Evolutionary conservation across 2,888 invertebrate species (phyloP), one percentile per base, ranked within the genome.

Genomic region (Heteropelma amictum): DNA sequence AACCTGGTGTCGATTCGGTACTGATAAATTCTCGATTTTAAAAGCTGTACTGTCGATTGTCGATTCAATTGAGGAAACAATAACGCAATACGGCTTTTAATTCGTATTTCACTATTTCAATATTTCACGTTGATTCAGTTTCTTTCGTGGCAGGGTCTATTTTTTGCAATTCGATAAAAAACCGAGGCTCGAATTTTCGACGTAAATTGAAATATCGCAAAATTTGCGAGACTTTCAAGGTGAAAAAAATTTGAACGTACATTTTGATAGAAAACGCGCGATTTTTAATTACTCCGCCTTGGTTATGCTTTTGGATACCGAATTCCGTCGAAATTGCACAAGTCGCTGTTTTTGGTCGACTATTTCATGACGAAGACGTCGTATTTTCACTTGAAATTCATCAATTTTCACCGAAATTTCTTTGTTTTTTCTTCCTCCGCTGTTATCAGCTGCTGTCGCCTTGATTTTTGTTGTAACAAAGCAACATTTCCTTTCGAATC

Each of bases 131-230:
- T 47, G 30, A 42, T 61, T 73, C 60, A 45, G 19, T 51, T 65
- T 77, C 67, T 60, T 28, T 40, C 30, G 77, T 65, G 72, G 64
- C 83, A 85, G 85, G 84, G 84, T 85, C 84, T 81, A 83, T 81
- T 83, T 85, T 67, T 74, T 63, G 61, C 60, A 17, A 17, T 56
- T 23, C 12, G n/a, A 19, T 53, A 8, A 12, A 30, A 12, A 38
- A 12, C 2, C 4, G 38, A 14, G 3, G 1, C 12, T 12, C 38
- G 12, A 38, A 14, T 10, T 38, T 38, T 38, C 1, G 3, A 14
- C 1, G 4, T 38, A 14, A 6, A 14, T 2, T 2, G 2, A 30
- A 30, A 30, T 14, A 6, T 14, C 4, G 4, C 38, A 4, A 38
- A 12, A 14, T 38, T 12, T 38, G 4, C 1, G 6, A 38, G 4